Conservation (phyloP, 2,888 invertebrate species). For the Conchocele bisecta region DNA sequence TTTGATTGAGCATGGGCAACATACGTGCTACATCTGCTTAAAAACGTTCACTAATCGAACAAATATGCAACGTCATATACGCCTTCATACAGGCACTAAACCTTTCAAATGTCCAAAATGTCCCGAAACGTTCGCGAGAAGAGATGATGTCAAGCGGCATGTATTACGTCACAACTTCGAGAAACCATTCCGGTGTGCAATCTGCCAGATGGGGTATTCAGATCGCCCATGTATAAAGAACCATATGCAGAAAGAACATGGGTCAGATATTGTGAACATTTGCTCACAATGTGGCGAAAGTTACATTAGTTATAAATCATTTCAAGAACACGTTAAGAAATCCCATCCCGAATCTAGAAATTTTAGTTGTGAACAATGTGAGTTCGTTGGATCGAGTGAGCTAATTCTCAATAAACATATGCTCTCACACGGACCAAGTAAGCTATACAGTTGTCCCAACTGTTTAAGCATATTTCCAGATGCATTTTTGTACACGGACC, state of each 20-base stretch:
- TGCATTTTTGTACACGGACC: conserved; percentile 71
- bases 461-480: conserved; percentile 67
- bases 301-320: conserved; percentile 57
- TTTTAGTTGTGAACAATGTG: conserved; percentile 67
- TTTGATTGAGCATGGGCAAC: conserved; percentile 61
- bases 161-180: conserved; percentile 70
- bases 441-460: conserved; percentile 62
- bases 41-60: conserved; percentile 71
- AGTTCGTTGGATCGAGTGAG: conserved; percentile 69
- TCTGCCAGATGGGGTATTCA: conserved; percentile 71
- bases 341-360: conserved; percentile 67
- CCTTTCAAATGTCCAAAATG: conserved; percentile 71
- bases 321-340: conserved; percentile 70
- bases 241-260: conserved; percentile 70
- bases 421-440: conserved; percentile 61
- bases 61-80: conserved; percentile 73
- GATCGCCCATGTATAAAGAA: conserved; percentile 68
- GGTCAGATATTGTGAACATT: conserved; percentile 61
- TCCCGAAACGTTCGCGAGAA: conserved; percentile 68
- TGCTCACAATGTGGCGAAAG: conserved; percentile 73
- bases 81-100: conserved; percentile 72
- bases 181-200: conserved; percentile 70
- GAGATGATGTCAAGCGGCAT: conserved; percentile 74
- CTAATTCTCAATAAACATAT: conserved; percentile 69
- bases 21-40: conserved; percentile 70